phyloP scores from a whole-genome alignment of 2,113 vertebrate species.

The Poeciliopsis occidentalis region DNA sequence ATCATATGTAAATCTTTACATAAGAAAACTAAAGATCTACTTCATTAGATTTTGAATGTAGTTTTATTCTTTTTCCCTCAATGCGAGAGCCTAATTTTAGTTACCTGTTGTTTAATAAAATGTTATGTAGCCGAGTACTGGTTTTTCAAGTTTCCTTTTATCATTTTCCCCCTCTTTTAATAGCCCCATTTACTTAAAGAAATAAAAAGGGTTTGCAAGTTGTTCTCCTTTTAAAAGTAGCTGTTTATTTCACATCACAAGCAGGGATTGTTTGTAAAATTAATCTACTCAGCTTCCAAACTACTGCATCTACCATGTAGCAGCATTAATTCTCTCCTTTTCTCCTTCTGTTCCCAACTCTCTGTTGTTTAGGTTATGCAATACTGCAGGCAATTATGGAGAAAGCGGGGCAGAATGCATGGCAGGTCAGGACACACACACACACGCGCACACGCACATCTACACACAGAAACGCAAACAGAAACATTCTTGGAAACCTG shows the following conservation, averaged over 20 bases:
- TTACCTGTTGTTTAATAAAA: too few relatives aligned
- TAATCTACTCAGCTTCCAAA: constrained; percentile 15
- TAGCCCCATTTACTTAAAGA: constrained; percentile 13
- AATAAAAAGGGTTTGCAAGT: constrained; percentile 1
- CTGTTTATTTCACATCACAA: constrained; percentile 1
- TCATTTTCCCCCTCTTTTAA: background rate
- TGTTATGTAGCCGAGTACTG: too few relatives aligned
- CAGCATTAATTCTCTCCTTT: constrained; percentile 24
- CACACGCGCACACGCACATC: constrained; percentile 57
- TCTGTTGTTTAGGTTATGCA: constrained; percentile 89
- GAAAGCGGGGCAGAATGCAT: constrained; percentile 97
- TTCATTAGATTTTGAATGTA: too few relatives aligned
- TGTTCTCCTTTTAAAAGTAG: constrained; percentile 5
- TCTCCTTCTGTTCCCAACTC: constrained; percentile 34
- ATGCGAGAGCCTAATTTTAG: too few relatives aligned
- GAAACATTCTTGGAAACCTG: constrained; percentile 29
- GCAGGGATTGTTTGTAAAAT: background rate
- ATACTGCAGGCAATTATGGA: constrained; percentile 99
- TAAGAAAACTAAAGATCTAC: too few relatives aligned
- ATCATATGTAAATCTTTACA: too few relatives aligned
- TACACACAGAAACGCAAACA: constrained; percentile 53
- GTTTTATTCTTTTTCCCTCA: too few relatives aligned
- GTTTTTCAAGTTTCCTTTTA: too few relatives aligned
- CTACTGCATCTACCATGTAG: constrained; percentile 9
- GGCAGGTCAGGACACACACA: constrained; percentile 90